A percentile compares a stretch with the other conserved stretches of the same genome.
phyloP scores from a whole-genome alignment of 2,797 vertebrate genomes.

The Hemitrygon akajei region DNA sequence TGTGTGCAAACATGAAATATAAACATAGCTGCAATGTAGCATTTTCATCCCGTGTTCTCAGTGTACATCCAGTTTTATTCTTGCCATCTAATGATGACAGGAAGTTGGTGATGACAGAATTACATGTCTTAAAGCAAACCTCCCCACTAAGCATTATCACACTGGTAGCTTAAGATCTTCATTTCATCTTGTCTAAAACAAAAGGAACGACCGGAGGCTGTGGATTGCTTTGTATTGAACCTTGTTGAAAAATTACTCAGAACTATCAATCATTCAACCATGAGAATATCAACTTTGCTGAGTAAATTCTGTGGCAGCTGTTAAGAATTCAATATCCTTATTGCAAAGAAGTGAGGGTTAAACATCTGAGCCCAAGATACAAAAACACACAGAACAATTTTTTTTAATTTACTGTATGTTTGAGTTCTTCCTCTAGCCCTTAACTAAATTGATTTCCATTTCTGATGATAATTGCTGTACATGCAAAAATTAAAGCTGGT shows the following conservation, averaged over 20 bases:
- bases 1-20: no score
- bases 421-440: neutral
- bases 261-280: neutral
- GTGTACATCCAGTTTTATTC: no score
- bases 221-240: neutral
- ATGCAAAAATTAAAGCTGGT: constrained; percentile 8
- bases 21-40: no score
- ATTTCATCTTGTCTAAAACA: neutral
- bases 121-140: no score
- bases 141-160: neutral
- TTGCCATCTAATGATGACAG: no score
- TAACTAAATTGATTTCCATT: neutral
- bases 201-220: neutral
- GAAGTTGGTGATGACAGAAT: no score
- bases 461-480: neutral
- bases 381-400: no score
- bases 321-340: neutral
- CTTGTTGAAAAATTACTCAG: neutral
- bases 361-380: no score
- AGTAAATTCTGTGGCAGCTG: neutral
- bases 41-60: no score
- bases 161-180: neutral
- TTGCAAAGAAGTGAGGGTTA: neutral
- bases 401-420: neutral
- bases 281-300: neutral